Evolutionary conservation across 2,797 vertebrate species (phyloP).

Genomic region (Anomalospiza imberbis): DNA sequence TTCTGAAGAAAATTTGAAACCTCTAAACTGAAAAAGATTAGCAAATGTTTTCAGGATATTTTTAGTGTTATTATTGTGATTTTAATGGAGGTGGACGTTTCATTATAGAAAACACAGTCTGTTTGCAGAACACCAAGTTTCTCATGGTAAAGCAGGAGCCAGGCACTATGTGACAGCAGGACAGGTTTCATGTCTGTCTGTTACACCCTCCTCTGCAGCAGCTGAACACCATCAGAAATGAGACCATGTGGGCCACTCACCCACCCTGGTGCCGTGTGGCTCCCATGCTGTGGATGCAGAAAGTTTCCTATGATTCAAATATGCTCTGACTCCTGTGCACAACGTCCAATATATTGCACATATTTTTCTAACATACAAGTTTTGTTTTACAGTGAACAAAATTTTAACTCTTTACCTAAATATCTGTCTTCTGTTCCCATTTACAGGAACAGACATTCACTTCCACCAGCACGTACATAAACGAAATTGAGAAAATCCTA

Average conservation of each 20-base stretch:
- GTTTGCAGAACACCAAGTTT: not conserved
- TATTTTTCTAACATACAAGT: not conserved
- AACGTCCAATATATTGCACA: not conserved
- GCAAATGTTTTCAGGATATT: not conserved
- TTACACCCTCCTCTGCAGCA: not conserved
- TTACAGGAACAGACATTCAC: not conserved
- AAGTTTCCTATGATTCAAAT: not conserved
- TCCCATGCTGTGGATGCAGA: not conserved
- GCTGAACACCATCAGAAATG: conserved; percentile 8
- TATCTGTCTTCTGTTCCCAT: not conserved
- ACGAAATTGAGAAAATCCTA: not conserved
- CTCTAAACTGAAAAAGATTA: not conserved
- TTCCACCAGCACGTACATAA: not conserved
- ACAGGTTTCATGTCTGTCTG: not conserved
- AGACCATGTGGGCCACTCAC: not conserved
- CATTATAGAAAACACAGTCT: not conserved
- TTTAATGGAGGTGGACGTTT: not conserved
- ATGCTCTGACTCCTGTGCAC: not conserved
- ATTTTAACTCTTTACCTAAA: not conserved
- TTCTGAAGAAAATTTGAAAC: not conserved
- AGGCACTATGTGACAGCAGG: not conserved
- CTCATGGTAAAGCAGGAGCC: not conserved
- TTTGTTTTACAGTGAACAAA: not conserved
- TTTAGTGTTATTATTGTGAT: not conserved
- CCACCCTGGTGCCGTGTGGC: not conserved